phyloP scores from a whole-genome alignment of 2,797 vertebrate genomes.

The Antennarius maculatus region DNA sequence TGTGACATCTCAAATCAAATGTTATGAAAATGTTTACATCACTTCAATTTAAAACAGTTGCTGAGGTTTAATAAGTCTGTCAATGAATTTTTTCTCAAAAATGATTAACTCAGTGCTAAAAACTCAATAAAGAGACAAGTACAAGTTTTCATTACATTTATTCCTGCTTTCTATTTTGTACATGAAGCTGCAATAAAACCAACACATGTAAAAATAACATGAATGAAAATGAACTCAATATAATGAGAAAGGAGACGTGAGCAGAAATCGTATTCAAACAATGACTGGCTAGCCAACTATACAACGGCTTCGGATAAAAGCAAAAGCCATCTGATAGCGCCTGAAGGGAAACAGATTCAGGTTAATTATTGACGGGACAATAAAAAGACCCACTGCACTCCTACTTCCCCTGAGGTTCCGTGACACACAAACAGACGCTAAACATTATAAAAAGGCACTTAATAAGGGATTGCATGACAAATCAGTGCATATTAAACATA shows the following conservation, averaged over 20 bases:
- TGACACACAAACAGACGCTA: constrained; percentile 62
- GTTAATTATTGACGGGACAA: constrained; percentile 57
- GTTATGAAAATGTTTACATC: no score
- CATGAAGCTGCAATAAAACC: constrained; percentile 67
- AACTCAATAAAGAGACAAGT: constrained; percentile 6
- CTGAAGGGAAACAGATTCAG: constrained; percentile 49
- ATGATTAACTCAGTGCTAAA: neutral
- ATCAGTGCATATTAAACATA: constrained; percentile 68
- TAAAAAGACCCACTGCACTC: constrained; percentile 56
- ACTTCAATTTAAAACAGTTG: neutral
- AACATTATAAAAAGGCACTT: constrained; percentile 78
- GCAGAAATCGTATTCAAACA: constrained; percentile 26
- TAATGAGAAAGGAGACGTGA: neutral
- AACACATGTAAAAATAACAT: constrained; percentile 47
- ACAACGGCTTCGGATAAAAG: constrained; percentile 55
- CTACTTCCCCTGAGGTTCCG: constrained; percentile 70
- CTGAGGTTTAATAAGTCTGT: neutral
- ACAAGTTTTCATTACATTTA: constrained; percentile 67
- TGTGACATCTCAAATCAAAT: no score
- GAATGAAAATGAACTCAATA: constrained; percentile 25
- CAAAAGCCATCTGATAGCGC: constrained; percentile 42
- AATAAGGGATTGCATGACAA: constrained; percentile 67
- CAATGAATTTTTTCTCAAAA: neutral
- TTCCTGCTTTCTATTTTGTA: constrained; percentile 64
- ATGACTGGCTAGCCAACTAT: constrained; percentile 23